A percentile compares a stretch with the other conserved stretches of the same genome.
Conservation (phyloP, 2,888 invertebrate species). For the Crioceris asparagi region DNA sequence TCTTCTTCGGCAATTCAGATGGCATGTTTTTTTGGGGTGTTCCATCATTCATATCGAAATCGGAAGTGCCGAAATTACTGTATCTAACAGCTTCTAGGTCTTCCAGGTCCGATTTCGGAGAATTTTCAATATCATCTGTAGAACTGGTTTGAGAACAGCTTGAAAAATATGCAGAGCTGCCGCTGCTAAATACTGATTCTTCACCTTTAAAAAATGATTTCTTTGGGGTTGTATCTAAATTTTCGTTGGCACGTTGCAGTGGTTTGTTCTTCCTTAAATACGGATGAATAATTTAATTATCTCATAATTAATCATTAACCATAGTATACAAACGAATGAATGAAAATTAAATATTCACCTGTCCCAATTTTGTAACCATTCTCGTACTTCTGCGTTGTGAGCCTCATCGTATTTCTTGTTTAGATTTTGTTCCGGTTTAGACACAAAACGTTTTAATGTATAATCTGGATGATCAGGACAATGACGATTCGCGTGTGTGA, state of each 20-base stretch:
- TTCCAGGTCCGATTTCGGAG: conserved; percentile 25
- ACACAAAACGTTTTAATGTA: conserved; percentile 35
- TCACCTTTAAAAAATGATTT: conserved; percentile 25
- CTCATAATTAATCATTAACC: conserved; percentile 7
- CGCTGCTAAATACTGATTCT: conserved; percentile 21
- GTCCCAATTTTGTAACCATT: conserved; percentile 38
- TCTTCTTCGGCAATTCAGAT: conserved; percentile 43
- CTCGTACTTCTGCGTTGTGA: conserved; percentile 36
- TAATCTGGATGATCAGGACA: conserved; percentile 61
- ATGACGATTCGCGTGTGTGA: conserved; percentile 67
- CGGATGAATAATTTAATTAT: too few relatives aligned
- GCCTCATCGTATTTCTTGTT: conserved; percentile 39
- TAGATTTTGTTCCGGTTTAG: conserved; percentile 29
- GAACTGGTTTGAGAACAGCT: conserved; percentile 22
- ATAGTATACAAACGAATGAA: not conserved
- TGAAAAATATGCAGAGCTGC: conserved; percentile 22
- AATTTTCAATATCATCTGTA: conserved; percentile 21
- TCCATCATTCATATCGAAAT: conserved; percentile 15
- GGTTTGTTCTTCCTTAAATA: too few relatives aligned
- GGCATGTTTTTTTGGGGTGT: conserved; percentile 18
- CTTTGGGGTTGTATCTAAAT: conserved; percentile 26
- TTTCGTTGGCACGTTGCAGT: conserved; percentile 20
- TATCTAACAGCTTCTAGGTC: conserved; percentile 23
- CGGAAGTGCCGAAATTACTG: conserved; percentile 20
- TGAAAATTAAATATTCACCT: conserved; percentile 19